Conservation (phyloP, 2,113 vertebrate species). For the Cacatua alba region DNA sequence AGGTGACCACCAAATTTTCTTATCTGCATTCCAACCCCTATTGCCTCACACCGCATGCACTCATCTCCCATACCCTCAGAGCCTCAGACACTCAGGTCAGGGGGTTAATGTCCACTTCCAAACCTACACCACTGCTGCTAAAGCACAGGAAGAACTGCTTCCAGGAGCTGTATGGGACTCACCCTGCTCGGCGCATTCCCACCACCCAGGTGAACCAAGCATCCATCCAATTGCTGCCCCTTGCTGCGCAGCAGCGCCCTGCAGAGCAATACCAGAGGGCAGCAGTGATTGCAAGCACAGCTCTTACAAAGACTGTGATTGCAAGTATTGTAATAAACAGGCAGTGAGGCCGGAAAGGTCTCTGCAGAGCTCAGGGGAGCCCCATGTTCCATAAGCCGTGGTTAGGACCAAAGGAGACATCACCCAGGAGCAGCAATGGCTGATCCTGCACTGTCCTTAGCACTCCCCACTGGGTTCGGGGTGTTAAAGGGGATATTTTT, state of each 20-base stretch:
- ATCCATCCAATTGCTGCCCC: background rate
- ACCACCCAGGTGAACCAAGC: background rate
- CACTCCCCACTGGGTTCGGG: rapidly evolving
- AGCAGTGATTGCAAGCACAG: background rate
- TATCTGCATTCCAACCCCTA: background rate
- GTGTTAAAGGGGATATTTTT: background rate
- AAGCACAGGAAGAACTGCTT: background rate
- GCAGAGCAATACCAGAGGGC: background rate
- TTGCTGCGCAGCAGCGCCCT: background rate
- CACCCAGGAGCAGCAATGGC: background rate
- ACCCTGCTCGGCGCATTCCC: background rate
- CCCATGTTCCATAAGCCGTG: rapidly evolving
- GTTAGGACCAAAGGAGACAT: rapidly evolving
- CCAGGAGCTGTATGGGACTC: rapidly evolving
- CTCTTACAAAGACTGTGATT: background rate
- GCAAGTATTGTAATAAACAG: background rate
- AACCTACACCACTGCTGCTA: background rate
- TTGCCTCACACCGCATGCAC: background rate
- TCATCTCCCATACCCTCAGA: background rate
- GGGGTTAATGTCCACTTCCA: background rate
- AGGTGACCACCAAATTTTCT: background rate
- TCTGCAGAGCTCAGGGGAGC: background rate
- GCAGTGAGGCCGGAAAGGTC: background rate
- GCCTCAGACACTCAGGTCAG: background rate
- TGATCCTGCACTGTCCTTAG: background rate